phyloP scores from a whole-genome alignment of 2,113 vertebrate species.

The Dromas ardeola region DNA sequence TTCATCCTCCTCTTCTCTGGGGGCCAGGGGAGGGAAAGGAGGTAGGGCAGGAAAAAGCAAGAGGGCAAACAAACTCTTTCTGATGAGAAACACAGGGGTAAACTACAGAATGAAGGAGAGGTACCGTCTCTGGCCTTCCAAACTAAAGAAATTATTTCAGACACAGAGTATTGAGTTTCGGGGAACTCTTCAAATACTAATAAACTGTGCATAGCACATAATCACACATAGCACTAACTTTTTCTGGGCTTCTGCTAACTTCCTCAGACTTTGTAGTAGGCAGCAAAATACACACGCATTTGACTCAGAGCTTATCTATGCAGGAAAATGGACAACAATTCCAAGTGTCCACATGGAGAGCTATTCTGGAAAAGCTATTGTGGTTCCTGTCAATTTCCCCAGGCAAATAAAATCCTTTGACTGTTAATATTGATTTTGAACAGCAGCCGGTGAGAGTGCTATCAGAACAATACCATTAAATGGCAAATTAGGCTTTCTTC shows the following conservation, averaged over 20 bases:
- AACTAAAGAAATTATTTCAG: background rate
- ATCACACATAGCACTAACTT: background rate
- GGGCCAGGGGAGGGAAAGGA: background rate
- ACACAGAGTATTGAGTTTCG: background rate
- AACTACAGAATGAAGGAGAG: background rate
- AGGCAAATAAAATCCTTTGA: background rate
- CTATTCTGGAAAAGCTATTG: background rate
- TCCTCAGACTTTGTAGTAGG: background rate
- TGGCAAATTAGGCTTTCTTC: background rate
- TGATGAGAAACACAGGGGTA: background rate
- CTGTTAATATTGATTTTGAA: constrained; percentile 26
- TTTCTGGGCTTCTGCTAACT: background rate
- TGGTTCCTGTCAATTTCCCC: background rate
- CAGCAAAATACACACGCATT: background rate
- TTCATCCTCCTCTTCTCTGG: background rate
- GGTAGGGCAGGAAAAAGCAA: background rate
- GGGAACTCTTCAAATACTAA: background rate
- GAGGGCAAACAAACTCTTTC: background rate
- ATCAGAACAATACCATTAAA: background rate
- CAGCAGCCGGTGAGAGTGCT: background rate
- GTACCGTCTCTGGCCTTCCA: background rate
- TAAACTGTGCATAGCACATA: background rate
- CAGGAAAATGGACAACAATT: background rate
- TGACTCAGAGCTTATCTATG: background rate
- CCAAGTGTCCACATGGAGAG: background rate